Conservation (phyloP, 2,888 invertebrate species). For the Plagodis dolabraria region DNA sequence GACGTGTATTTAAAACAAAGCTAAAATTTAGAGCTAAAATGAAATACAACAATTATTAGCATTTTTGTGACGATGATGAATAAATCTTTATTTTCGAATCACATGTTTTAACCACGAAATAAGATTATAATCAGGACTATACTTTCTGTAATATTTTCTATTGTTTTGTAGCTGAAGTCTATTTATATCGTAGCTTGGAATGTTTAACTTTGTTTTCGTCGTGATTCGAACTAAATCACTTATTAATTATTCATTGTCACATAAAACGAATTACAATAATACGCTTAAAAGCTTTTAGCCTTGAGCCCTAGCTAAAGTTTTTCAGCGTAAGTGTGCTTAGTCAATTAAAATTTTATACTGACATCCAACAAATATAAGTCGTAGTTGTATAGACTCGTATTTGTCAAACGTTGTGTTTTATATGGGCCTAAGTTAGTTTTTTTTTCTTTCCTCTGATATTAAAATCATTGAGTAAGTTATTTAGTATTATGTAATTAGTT, state of each 20-base stretch:
- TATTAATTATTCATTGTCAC: constrained; percentile 43
- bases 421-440: constrained; percentile 58
- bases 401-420: constrained; percentile 14
- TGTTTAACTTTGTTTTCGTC: constrained; percentile 1
- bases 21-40: constrained; percentile 5
- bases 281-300: constrained; percentile 78
- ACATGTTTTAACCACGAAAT: no score
- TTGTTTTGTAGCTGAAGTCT: neutral
- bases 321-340: constrained; percentile 54
- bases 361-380: constrained; percentile 6
- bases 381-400: neutral
- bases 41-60: neutral
- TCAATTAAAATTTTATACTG: constrained; percentile 29
- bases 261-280: constrained; percentile 42
- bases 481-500: neutral
- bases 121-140: no score
- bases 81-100: constrained; percentile 3
- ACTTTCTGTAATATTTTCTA: no score
- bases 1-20: constrained; percentile 10
- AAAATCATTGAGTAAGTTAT: neutral
- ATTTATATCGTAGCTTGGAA: constrained; percentile 3
- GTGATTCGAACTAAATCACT: constrained; percentile 16
- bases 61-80: constrained; percentile 46
- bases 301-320: constrained; percentile 82
- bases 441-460: constrained; percentile 2